Evolutionary conservation across 2,113 vertebrate genomes (phyloP), one percentile per base, ranked within the genome.

Genomic region (Notothenia rossii): DNA sequence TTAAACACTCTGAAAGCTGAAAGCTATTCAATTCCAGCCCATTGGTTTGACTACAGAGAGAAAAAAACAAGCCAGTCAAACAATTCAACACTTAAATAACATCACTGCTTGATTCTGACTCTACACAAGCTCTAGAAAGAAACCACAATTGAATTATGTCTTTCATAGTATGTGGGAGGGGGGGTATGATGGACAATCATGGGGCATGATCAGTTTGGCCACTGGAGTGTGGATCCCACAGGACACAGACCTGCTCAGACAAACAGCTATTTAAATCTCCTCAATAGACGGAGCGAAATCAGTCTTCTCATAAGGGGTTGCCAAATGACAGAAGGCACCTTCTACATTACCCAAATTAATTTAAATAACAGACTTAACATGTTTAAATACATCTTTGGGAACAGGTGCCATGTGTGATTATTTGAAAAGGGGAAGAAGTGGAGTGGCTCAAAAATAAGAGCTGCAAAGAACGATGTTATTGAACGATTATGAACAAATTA

Each of bases 231-330:
- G 76, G 73, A 79, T 81, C 83, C 77, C 82, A 68, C 63, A 85
- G 79, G 86, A 88, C 48, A 61, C 68, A 89, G 85, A 86, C 80
- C 17, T 72, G 80, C 82, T 81, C 79, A 84, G 82, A 89, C 86
- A 78, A 87, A 79, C 79, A 86, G 59, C 74, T 75, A 76, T 79
- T 90, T 85, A 81, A 84, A 81, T 65, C 79, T 69, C 25, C 9
- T 72, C 77, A 83, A 82, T 36, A 86, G 75, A 81, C 64, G 0
- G 50, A 60, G 65, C 67, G 60, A 75, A 81, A 87, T 82, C 79
- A 71, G 40, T 22, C 72, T 55, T 29, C 51, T 83, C 67, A 83
- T 77, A 75, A 86, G 56, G 53, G 58, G 70, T 74, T 73, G 5
- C 74, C 72, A 63, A 80, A 71, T 67, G 43, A 68, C 50, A 81